These are phyloP conservation scores for Actias luna DNA, from an alignment of 2,888 invertebrate genomes.

Conservation along the genomic window DNA sequence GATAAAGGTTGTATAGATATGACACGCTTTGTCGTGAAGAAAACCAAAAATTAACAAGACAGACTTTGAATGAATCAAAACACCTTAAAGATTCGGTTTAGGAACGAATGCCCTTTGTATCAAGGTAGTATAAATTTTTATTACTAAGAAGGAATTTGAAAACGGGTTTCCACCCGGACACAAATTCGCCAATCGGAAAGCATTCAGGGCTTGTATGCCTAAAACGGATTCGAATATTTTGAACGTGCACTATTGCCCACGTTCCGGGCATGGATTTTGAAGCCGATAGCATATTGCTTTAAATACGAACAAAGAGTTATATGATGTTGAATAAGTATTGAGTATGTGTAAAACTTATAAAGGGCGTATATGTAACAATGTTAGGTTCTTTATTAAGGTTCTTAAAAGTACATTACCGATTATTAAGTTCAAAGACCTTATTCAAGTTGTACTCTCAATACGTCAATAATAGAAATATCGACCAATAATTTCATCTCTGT, in stretches of 20 bases:
- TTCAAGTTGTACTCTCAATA: too few relatives aligned
- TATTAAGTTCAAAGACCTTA: too few relatives aligned
- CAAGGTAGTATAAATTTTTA: slow-evolving; percentile 29
- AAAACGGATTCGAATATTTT: slow-evolving; percentile 13
- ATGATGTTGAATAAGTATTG: neutral
- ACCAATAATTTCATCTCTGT: too few relatives aligned
- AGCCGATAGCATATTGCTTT: neutral
- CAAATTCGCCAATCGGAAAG: slow-evolving; percentile 45
- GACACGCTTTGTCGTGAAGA: neutral
- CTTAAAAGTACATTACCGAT: too few relatives aligned
- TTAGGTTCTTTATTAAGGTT: too few relatives aligned
- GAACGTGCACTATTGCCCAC: neutral
- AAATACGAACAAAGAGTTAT: neutral
- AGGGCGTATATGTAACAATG: too few relatives aligned
- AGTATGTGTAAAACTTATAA: neutral
- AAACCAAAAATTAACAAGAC: neutral
- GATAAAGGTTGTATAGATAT: neutral
- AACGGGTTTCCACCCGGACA: slow-evolving; percentile 37
- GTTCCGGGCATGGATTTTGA: neutral
- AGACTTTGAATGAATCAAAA: slow-evolving; percentile 14
- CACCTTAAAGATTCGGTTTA: slow-evolving; percentile 22
- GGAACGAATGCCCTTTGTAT: slow-evolving; percentile 24
- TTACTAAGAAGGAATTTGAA: slow-evolving; percentile 25
- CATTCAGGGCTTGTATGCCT: slow-evolving; percentile 36
- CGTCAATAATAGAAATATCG: too few relatives aligned